Evolutionary conservation across 2,888 invertebrate species (phyloP).

Genomic region (Stomorhina lunata): DNA sequence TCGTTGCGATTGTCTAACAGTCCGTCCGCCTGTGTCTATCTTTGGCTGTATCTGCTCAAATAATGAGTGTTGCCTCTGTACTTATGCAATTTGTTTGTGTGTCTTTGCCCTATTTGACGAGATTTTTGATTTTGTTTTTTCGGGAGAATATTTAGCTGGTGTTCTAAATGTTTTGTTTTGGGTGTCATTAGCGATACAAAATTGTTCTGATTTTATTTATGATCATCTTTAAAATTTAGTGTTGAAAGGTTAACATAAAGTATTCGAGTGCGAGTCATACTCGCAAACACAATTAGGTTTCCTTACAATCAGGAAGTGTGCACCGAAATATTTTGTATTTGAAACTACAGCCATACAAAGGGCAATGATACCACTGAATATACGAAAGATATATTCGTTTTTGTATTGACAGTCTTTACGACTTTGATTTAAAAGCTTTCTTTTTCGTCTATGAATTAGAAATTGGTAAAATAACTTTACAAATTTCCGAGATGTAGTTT

Average conservation of each 20-base stretch:
- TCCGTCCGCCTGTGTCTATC: slow-evolving; percentile 10
- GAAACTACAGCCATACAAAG: too few species aligned
- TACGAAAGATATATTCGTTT: too few species aligned
- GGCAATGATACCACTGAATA: too few species aligned
- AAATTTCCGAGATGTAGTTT: too few species aligned
- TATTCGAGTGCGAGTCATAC: slow-evolving; percentile 7
- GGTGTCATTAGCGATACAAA: slow-evolving; percentile 41
- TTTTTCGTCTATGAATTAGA: too few species aligned
- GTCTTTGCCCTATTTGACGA: neutral
- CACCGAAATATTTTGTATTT: too few species aligned
- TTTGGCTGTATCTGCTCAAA: slow-evolving; percentile 8
- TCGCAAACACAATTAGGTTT: too few species aligned
- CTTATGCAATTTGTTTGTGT: slow-evolving; percentile 45
- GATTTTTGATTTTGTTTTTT: slow-evolving; percentile 26
- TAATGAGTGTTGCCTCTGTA: slow-evolving; percentile 12
- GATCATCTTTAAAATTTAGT: slow-evolving; percentile 25
- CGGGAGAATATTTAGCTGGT: slow-evolving; percentile 29
- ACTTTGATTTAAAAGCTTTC: too few species aligned
- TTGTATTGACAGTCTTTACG: too few species aligned
- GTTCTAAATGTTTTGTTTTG: slow-evolving; percentile 24
- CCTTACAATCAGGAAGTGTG: too few species aligned
- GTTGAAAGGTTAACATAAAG: slow-evolving; percentile 25
- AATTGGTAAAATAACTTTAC: too few species aligned
- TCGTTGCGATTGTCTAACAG: slow-evolving; percentile 60
- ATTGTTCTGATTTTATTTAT: slow-evolving; percentile 35